A percentile compares a stretch with the other conserved stretches of the same genome.
Conservation (phyloP, 2,888 invertebrate genomes). For the Lissocephala sabroskyi region DNA sequence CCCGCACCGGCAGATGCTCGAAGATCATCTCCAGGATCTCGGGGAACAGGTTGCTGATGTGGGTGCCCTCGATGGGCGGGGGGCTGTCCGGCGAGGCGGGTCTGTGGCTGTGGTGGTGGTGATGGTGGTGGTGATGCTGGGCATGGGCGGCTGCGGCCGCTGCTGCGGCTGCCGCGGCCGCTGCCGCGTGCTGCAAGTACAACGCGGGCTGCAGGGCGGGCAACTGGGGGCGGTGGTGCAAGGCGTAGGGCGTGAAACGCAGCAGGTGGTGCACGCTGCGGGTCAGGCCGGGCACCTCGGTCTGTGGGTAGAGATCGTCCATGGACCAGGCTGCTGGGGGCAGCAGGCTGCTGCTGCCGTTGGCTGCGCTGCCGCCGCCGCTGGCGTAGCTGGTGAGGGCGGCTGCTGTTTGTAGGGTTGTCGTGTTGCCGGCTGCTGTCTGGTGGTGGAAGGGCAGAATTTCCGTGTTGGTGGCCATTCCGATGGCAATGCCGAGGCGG, state of each 20-base stretch:
- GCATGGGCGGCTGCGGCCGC: slow-evolving; percentile 64
- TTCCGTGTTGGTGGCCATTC: slow-evolving; percentile 70
- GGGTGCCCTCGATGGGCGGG: slow-evolving; percentile 76
- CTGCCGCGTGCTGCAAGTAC: slow-evolving; percentile 64
- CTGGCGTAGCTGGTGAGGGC: slow-evolving; percentile 68
- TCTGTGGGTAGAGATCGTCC: slow-evolving; percentile 71
- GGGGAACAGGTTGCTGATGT: slow-evolving; percentile 91
- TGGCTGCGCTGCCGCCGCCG: slow-evolving; percentile 57
- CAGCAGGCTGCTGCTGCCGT: slow-evolving; percentile 25
- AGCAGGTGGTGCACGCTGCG: slow-evolving; percentile 71
- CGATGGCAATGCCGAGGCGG: not conserved
- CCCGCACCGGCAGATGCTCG: slow-evolving; percentile 88
- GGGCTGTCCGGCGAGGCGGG: slow-evolving; percentile 71
- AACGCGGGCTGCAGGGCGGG: slow-evolving; percentile 66
- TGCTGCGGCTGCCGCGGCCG: slow-evolving; percentile 60
- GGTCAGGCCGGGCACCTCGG: slow-evolving; percentile 71
- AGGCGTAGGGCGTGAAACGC: slow-evolving; percentile 76
- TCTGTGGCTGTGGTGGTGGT: slow-evolving; percentile 68
- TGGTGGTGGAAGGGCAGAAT: slow-evolving; percentile 71
- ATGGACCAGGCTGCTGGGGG: slow-evolving; percentile 50
- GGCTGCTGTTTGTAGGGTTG: slow-evolving; percentile 69
- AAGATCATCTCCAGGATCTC: slow-evolving; percentile 95
- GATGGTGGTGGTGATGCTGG: slow-evolving; percentile 70
- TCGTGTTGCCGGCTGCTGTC: no score
- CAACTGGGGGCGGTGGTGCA: slow-evolving; percentile 79